phyloP scores from a whole-genome alignment of 2,113 vertebrate genomes.

The Cettia cetti region DNA sequence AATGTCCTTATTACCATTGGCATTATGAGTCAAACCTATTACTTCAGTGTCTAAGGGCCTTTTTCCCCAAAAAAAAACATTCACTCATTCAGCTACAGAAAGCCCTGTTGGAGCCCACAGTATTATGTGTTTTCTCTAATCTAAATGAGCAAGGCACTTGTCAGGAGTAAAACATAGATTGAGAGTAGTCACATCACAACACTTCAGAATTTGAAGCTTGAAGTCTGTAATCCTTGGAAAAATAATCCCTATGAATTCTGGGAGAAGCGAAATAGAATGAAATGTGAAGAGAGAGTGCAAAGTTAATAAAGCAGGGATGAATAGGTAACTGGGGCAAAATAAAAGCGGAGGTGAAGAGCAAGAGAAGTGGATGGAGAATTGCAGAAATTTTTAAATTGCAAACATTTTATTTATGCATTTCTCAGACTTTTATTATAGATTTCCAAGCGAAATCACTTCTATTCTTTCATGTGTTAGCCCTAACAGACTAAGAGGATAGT shows the following conservation, averaged over 20 bases:
- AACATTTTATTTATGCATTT: background rate
- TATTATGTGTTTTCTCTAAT: background rate
- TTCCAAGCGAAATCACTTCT: background rate
- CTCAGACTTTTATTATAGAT: background rate
- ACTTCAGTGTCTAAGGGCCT: background rate
- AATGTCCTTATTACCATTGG: background rate
- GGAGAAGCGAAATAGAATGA: background rate
- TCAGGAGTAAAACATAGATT: background rate
- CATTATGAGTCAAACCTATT: background rate
- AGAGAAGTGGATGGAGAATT: background rate
- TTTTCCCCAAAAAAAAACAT: accelerated
- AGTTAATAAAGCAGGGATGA: background rate
- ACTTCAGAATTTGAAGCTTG: background rate
- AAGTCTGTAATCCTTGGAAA: background rate
- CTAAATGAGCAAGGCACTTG: background rate
- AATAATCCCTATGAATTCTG: background rate
- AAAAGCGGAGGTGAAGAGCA: background rate
- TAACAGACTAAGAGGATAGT: background rate
- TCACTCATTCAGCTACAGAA: background rate
- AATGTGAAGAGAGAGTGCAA: background rate
- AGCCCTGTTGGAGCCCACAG: background rate
- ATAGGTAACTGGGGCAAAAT: background rate
- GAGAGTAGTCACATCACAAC: background rate
- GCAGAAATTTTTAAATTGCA: background rate
- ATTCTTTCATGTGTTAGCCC: background rate